Percentiles rank a stretch among this genome's conserved stretches.
phyloP scores from a whole-genome alignment of 2,888 invertebrate genomes.

The Diarsia rubi region DNA sequence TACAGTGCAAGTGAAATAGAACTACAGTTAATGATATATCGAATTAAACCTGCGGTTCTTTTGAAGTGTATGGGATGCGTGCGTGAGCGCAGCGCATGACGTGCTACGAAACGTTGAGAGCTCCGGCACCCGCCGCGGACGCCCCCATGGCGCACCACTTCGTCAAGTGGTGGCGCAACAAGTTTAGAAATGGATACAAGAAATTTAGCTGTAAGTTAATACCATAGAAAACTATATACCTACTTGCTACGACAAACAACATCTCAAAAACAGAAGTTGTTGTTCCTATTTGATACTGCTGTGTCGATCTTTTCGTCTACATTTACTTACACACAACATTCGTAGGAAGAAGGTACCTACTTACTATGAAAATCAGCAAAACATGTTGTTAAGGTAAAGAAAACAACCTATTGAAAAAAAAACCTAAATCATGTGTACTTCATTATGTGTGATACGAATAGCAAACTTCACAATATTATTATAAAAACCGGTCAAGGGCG shows the following conservation, averaged over 20 bases:
- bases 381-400: background rate
- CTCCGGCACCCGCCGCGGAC: constrained; percentile 90
- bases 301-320: background rate
- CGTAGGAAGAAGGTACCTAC: background rate
- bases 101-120: constrained; percentile 91
- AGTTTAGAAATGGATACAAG: constrained; percentile 94
- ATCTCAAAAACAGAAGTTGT: constrained; percentile 18
- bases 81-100: constrained; percentile 91
- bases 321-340: background rate
- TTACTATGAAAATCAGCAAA: constrained; percentile 17
- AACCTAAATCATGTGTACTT: constrained; percentile 11
- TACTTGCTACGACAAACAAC: background rate
- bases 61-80: constrained; percentile 90
- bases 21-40: constrained; percentile 78
- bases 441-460: constrained; percentile 32
- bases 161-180: constrained; percentile 94
- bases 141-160: constrained; percentile 94
- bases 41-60: constrained; percentile 86
- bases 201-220: constrained; percentile 92
- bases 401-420: constrained; percentile 23
- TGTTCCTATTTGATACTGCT: constrained; percentile 4
- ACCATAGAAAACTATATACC: constrained; percentile 20
- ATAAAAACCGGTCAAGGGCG: constrained; percentile 66
- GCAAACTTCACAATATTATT: constrained; percentile 49
- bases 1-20: constrained; percentile 80